Conservation (phyloP, 2,113 vertebrate species). For the Theristicus caerulescens region DNA sequence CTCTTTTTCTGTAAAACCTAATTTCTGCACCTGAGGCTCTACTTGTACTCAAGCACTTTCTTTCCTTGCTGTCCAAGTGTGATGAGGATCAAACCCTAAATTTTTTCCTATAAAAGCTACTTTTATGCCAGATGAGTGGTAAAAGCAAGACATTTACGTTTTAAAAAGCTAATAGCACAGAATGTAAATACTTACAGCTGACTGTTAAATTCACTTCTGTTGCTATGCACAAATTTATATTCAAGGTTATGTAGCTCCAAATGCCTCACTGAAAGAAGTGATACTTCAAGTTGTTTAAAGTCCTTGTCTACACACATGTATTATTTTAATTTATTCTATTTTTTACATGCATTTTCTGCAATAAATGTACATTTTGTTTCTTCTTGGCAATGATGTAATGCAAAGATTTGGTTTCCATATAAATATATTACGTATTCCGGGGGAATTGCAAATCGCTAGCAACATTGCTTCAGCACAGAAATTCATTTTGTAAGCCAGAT, state of each 20-base stretch:
- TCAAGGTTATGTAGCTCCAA: not conserved
- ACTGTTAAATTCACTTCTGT: not conserved
- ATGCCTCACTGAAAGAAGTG: not conserved
- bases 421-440: not conserved
- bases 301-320: not conserved
- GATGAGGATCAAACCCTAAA: not conserved
- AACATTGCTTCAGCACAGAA: not conserved
- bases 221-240: not conserved
- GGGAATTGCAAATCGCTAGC: not conserved
- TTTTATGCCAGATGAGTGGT: not conserved
- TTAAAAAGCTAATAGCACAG: not conserved
- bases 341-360: not conserved
- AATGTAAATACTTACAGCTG: not conserved
- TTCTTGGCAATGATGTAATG: not conserved
- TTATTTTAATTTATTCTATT: not conserved
- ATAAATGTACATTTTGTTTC: not conserved
- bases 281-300: not conserved
- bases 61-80: not conserved
- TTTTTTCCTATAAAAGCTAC: not conserved
- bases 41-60: not conserved
- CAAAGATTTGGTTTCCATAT: not conserved
- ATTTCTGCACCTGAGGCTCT: not conserved
- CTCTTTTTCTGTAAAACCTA: not conserved
- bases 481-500: not conserved
- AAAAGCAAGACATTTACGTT: not conserved